Conservation (phyloP, 2,888 invertebrate species). For the Bombylius discolor region DNA sequence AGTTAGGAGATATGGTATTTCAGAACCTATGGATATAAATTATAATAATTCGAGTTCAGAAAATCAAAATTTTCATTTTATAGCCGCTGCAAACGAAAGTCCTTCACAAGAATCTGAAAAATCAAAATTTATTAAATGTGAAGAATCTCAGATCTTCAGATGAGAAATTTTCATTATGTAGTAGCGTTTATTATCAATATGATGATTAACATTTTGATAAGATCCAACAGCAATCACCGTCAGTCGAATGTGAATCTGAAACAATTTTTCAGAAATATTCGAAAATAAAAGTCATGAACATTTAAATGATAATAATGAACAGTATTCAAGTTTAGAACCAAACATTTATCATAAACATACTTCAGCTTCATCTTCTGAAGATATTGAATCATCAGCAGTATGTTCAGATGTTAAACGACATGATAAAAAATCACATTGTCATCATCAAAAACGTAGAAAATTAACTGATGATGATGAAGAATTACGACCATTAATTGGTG, state of each 20-base stretch:
- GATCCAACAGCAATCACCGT: no score
- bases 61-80: no score
- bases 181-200: slow-evolving; percentile 24
- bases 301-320: slow-evolving; percentile 20
- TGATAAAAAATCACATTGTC: slow-evolving; percentile 18
- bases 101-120: slow-evolving; percentile 24
- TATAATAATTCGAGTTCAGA: no score
- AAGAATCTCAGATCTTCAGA: no score
- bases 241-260: not conserved
- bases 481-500: slow-evolving; percentile 29
- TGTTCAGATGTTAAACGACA: not conserved
- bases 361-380: slow-evolving; percentile 18
- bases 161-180: slow-evolving; percentile 31
- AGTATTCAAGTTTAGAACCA: slow-evolving; percentile 21
- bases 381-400: slow-evolving; percentile 11
- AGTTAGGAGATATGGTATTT: no score
- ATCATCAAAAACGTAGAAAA: slow-evolving; percentile 11
- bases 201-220: no score
- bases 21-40: no score
- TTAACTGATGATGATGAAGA: slow-evolving; percentile 29
- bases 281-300: not conserved
- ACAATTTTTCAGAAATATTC: no score
- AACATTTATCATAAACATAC: slow-evolving; percentile 8
- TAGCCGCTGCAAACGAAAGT: slow-evolving; percentile 20
- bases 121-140: no score